phyloP scores from a whole-genome alignment of 2,113 vertebrate species.

The Melanotaenia duboulayi region DNA sequence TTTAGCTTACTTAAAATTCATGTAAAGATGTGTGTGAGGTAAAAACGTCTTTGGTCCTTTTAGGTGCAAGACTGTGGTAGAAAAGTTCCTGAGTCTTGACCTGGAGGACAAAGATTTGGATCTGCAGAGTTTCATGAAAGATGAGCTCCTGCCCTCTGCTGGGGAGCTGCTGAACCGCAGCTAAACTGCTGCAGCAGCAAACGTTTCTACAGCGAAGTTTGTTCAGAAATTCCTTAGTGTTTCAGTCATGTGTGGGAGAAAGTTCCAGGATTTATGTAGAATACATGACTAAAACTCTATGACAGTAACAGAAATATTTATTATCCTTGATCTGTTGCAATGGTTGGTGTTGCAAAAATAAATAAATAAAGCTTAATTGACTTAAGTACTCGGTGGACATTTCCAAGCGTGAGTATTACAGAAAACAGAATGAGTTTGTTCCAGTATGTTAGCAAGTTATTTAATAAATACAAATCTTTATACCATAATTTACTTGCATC shows the following conservation, averaged over 20 bases:
- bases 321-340: neutral
- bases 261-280: neutral
- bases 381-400: neutral
- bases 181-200: conserved; percentile 17
- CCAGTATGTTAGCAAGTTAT: neutral
- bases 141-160: conserved; percentile 86
- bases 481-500: neutral
- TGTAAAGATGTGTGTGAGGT: neutral
- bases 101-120: conserved; percentile 88
- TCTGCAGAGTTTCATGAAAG: conserved; percentile 85
- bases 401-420: neutral
- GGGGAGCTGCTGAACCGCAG: conserved; percentile 71
- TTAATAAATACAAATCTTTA: neutral
- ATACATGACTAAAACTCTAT: neutral
- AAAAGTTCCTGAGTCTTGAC: conserved; percentile 90
- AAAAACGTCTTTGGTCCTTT: conserved; percentile 13
- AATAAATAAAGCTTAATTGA: neutral
- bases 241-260: neutral
- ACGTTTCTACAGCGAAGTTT: conserved; percentile 15
- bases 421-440: neutral
- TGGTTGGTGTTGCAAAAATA: conserved; percentile 14
- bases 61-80: conserved; percentile 88
- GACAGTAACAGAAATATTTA: conserved; percentile 6
- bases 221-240: neutral
- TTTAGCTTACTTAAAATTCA: neutral